Evolutionary conservation across 1,140 invertebrate species (phyloP), one percentile per base, ranked within the genome.

Genomic region (Hypothenemus hampei): DNA sequence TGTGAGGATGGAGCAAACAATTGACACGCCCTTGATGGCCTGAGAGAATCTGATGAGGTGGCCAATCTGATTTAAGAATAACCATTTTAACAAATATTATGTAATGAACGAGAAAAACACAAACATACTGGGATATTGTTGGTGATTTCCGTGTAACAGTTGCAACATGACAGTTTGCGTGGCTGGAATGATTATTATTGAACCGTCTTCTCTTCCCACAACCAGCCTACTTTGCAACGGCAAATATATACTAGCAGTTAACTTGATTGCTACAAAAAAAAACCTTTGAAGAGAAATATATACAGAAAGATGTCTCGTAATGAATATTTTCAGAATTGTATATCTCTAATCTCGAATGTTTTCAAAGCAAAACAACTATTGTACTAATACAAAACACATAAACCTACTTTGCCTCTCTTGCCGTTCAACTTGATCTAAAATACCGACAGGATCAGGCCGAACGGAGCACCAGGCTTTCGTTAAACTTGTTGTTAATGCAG

Each of bases 151-250:
- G 65, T 95, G 90, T 31, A 98, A 77, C 16, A 98, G 70, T 65
- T 98, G 95, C 52, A 95, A 73, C 81, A 96, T 93, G 1, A 98
- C 87, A 5, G 93, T 93, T 69, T 97, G 91, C 0, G 92, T 94
- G 0, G 93, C 96, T 19, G 95, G 91, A 5, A 97, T 86, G 46
- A 99, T 96, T n/a, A 98, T 85, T 56, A 99, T 97, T 37, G 89
- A 88, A 11, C 97, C 97, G 72, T 99, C 94, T 69, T 95, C 89
- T 23, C 95, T 77, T 3, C 97, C 97, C 59, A 96, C 89, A 3
- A 97, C 93, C 26, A 99, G 71, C 19, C 92, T 83, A 65, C 93
- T 94, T 68, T 97, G 93, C 22, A 88, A 83, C 5, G 95, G 85
- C 18, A 98, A 76, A 72, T 95, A 98, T 54, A 98, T 91, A 49